Conservation (phyloP, 2,113 vertebrate genomes). For the Isurus oxyrinchus region DNA sequence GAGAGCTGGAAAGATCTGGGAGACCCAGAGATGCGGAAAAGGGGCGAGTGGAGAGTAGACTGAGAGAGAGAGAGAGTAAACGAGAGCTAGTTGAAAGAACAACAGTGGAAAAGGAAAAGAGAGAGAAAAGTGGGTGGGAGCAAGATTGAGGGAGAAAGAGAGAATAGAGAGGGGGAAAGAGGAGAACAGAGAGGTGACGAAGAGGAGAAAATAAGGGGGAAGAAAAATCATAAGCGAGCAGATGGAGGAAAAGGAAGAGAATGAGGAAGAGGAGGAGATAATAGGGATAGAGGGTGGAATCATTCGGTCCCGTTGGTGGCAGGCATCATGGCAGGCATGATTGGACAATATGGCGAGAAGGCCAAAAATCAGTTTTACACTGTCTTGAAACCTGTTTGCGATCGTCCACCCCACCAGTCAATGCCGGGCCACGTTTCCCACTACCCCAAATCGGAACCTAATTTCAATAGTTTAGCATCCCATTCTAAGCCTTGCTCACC, state of each 20-base stretch:
- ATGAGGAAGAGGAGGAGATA: not conserved
- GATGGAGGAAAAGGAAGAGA: not conserved
- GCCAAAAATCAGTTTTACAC: no score
- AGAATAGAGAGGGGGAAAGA: not conserved
- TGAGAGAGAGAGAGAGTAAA: not conserved
- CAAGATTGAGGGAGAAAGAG: not conserved
- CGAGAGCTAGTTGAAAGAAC: not conserved
- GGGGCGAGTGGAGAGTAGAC: not conserved
- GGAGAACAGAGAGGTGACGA: not conserved
- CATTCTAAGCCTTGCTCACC: no score
- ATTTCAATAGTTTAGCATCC: no score
- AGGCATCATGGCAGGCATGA: no score
- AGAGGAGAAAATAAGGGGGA: not conserved
- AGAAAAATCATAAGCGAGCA: not conserved
- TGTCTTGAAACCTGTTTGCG: no score
- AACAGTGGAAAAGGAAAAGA: not conserved
- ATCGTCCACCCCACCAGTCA: no score
- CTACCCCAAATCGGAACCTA: no score
- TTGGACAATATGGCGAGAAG: no score
- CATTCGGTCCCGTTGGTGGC: no score
- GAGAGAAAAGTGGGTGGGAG: not conserved
- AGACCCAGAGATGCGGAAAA: not conserved
- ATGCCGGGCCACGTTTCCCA: no score
- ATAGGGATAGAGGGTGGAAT: not conserved
- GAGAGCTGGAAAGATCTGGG: not conserved